phyloP scores from a whole-genome alignment of 2,888 invertebrate species.

The Achlya flavicornis region DNA sequence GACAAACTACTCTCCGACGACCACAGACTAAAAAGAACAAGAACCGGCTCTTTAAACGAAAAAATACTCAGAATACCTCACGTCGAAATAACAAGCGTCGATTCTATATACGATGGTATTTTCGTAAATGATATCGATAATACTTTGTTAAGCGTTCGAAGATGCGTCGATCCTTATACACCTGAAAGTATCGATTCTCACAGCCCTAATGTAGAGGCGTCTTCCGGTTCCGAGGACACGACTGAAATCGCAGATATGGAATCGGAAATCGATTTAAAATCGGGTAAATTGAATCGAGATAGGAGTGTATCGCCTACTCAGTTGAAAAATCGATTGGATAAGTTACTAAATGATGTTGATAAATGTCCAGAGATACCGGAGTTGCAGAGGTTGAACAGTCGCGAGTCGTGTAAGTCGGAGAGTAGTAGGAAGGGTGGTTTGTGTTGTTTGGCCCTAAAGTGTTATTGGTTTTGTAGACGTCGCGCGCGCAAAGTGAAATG shows the following conservation, averaged over 20 bases:
- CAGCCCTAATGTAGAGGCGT: slow-evolving; percentile 84
- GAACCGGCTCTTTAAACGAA: slow-evolving; percentile 70
- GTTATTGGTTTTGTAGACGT: slow-evolving; percentile 73
- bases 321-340: slow-evolving; percentile 85
- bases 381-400: slow-evolving; percentile 65
- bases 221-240: slow-evolving; percentile 58
- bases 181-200: slow-evolving; percentile 92
- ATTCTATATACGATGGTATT: slow-evolving; percentile 68
- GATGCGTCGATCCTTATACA: slow-evolving; percentile 88
- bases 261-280: slow-evolving; percentile 48
- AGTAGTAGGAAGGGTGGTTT: slow-evolving; percentile 60
- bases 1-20: slow-evolving; percentile 45
- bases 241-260: slow-evolving; percentile 59
- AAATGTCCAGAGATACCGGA: slow-evolving; percentile 49
- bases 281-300: slow-evolving; percentile 56
- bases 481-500: slow-evolving; percentile 64
- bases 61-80: slow-evolving; percentile 63
- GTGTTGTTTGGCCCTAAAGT: slow-evolving; percentile 73
- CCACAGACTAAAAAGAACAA: slow-evolving; percentile 46
- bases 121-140: slow-evolving; percentile 83
- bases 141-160: slow-evolving; percentile 66
- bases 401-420: slow-evolving; percentile 71
- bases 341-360: slow-evolving; percentile 58
- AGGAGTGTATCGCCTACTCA: slow-evolving; percentile 85
- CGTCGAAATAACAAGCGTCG: slow-evolving; percentile 81